Evolutionary conservation across 1,140 invertebrate genomes (phyloP), one percentile per base, ranked within the genome.

Genomic region (Cryptotermes secundus): DNA sequence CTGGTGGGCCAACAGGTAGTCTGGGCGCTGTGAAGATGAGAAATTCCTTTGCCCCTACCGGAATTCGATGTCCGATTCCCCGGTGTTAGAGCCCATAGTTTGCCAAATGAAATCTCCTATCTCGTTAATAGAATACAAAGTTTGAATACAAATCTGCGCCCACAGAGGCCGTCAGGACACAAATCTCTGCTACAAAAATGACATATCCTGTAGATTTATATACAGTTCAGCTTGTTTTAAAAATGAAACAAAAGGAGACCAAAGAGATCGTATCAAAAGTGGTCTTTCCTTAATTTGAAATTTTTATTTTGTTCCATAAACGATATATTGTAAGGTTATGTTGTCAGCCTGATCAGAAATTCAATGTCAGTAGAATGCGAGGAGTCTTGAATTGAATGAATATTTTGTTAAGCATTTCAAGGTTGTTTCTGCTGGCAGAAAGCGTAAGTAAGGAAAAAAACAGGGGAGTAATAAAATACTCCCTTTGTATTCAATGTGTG

Each of bases 391-490:
- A 72, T 72, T 10, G 59, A 72, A 72, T 72, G 59, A 31, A 72
- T 72, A 72, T 72, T 72, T 72, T 72, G 59, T 22, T 59, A 59
- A 59, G 53, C 53, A n/a, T n/a, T 72, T n/a, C 59, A 72, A 72
- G 59, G 59, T n/a, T 31, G 2, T 59, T 0, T 59, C 19, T 22
- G 19, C 22, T n/a, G 7, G 22, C 19, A 6, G 53, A 26, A 22
- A 59, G 53, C 7, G 53, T n/a, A n/a, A n/a, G n/a, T n/a, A n/a
- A n/a, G n/a, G n/a, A n/a, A n/a, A n/a, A n/a, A n/a, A 59, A 59
- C 3, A 10, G 3, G 26, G 31, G 4, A 72, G n/a, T 31, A 31
- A 1, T 72, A 72, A 72, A 31, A 72, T 7, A n/a, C 26, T 6
- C 59, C 14, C 7, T n/a, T 12, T 14, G 59, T 72, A 72, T 72